A percentile compares a stretch with the other conserved stretches of the same genome.
These are phyloP conservation scores for Pseudomyrmex sp. DNA, from an alignment of 1,140 invertebrate species.

Conservation along the genomic window DNA sequence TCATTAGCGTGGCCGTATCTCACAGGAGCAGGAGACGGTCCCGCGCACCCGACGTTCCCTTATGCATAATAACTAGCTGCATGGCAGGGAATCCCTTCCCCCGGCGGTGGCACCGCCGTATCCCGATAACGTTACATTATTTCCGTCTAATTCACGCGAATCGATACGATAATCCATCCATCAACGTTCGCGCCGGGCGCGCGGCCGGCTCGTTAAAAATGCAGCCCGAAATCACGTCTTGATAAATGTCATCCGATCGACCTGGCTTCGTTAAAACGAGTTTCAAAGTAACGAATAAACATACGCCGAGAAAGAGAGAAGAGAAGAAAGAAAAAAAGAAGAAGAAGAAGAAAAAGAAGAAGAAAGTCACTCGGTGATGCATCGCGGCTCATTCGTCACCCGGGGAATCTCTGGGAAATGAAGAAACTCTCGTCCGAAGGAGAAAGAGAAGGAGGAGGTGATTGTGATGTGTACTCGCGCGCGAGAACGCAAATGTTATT, in stretches of 20 bases:
- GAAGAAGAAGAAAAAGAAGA: too few relatives aligned
- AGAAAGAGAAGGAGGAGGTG: background rate
- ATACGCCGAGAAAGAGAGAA: background rate
- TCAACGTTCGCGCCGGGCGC: constrained; percentile 54
- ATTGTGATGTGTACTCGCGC: constrained; percentile 24
- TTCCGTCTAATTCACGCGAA: constrained; percentile 67
- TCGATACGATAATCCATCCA: constrained; percentile 69
- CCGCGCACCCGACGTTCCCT: constrained; percentile 53
- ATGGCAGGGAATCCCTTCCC: constrained; percentile 20
- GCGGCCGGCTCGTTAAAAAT: constrained; percentile 66
- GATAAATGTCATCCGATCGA: constrained; percentile 69
- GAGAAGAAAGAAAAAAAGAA: too few relatives aligned
- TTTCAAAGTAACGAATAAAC: constrained; percentile 52
- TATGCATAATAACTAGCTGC: constrained; percentile 65
- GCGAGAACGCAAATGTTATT: constrained; percentile 45
- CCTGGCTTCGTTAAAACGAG: constrained; percentile 54
- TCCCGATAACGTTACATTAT: constrained; percentile 66
- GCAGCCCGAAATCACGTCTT: constrained; percentile 66
- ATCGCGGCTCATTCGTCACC: constrained; percentile 59
- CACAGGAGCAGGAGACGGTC: constrained; percentile 17
- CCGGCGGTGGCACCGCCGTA: constrained; percentile 7
- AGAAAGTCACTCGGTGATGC: constrained; percentile 60
- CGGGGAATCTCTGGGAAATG: constrained; percentile 43
- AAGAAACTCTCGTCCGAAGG: constrained; percentile 27
- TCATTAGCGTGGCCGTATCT: constrained; percentile 70